Evolutionary conservation across 2,797 vertebrate species (phyloP).

Genomic region (Rallus crepitans): DNA sequence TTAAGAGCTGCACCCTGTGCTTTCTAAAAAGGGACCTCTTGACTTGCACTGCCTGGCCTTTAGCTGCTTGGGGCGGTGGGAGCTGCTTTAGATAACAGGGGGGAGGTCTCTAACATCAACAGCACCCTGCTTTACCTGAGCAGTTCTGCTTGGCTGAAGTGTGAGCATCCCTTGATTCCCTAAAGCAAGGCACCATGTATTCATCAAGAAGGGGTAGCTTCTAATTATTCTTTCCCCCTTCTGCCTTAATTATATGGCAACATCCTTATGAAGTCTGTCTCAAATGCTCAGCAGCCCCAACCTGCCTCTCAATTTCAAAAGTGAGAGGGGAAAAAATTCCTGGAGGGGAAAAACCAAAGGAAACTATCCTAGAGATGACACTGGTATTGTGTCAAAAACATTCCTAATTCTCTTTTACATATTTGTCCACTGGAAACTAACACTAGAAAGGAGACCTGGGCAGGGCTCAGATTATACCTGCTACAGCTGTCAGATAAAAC

Average conservation of each 20-base stretch:
- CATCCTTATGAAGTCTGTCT: fast-evolving
- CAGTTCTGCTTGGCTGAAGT: too few relatives aligned
- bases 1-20: fast-evolving
- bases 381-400: neutral
- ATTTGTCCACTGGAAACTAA: neutral
- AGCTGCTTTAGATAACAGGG: fast-evolving
- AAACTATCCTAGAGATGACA: neutral
- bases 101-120: neutral
- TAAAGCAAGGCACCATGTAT: neutral
- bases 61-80: neutral
- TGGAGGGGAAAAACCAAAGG: neutral
- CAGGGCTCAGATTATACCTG: neutral
- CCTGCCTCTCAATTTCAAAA: neutral
- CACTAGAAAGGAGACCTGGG: neutral
- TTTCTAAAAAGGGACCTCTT: neutral
- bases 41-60: neutral
- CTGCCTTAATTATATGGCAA: neutral
- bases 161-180: too few relatives aligned
- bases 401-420: neutral
- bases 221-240: fast-evolving
- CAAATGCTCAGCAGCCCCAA: too few relatives aligned
- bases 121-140: too few relatives aligned
- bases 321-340: neutral
- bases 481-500: neutral
- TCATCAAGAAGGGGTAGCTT: neutral